These are phyloP conservation scores for Nephrotoma flavescens DNA, from an alignment of 2,888 invertebrate species.

Conservation along the genomic window DNA sequence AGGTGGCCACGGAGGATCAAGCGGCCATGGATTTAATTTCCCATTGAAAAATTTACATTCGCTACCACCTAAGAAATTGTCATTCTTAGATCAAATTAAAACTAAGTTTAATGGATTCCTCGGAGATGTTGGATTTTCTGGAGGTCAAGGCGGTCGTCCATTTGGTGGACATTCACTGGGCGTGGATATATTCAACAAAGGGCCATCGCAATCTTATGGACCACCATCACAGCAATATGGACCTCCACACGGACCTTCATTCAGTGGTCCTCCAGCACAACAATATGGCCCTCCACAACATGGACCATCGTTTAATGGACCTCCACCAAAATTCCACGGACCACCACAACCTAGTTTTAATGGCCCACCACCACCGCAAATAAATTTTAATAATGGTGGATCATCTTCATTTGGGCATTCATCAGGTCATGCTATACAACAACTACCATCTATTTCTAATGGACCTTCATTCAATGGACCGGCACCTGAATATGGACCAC, in stretches of 20 bases:
- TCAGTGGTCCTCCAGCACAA: constrained; percentile 24
- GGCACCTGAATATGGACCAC: constrained; percentile 3
- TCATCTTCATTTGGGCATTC: not conserved
- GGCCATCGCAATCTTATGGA: constrained; percentile 2
- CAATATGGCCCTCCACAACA: constrained; percentile 17
- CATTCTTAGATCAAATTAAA: not conserved
- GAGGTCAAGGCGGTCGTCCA: not conserved
- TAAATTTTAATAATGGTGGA: not conserved
- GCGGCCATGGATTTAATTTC: not conserved
- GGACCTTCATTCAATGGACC: constrained; percentile 37
- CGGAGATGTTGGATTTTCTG: not conserved
- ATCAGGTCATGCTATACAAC: constrained; percentile 6
- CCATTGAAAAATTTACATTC: not conserved
- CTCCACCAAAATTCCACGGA: constrained; percentile 18
- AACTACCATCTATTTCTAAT: constrained; percentile 17
- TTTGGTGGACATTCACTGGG: not conserved
- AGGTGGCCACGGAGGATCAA: not conserved
- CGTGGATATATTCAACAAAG: not conserved
- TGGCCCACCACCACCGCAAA: constrained; percentile 11
- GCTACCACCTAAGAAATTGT: not conserved
- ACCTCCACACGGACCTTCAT: constrained; percentile 24
- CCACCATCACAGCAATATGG: constrained; percentile 28
- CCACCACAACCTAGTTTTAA: constrained; percentile 18
- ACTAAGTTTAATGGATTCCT: not conserved
- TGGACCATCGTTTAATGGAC: constrained; percentile 17